These are phyloP conservation scores for Mesocricetus auratus DNA, from an alignment of 2,113 vertebrate species.

Conservation along the genomic window DNA sequence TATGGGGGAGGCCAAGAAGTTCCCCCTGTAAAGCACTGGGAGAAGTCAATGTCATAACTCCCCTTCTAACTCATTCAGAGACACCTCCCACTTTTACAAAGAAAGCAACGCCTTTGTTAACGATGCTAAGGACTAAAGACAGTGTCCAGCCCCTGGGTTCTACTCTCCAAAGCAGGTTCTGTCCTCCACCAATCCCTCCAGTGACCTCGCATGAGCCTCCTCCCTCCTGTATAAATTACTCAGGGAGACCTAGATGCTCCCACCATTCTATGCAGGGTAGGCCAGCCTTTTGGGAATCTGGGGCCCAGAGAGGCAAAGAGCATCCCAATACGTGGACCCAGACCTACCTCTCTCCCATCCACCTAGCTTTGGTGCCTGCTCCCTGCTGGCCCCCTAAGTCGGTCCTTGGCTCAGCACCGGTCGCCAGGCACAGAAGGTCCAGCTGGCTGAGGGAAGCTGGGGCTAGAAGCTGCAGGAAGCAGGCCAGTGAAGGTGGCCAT, in stretches of 20 bases:
- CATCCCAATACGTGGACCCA: not conserved
- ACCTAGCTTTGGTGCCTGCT: not conserved
- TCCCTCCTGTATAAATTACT: not conserved
- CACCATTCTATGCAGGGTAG: not conserved
- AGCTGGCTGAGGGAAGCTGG: not conserved
- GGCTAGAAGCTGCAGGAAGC: slow-evolving; percentile 38
- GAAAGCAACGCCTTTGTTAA: not conserved
- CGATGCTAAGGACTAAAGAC: not conserved
- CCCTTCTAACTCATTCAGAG: slow-evolving; percentile 4
- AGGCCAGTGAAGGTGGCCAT: not conserved
- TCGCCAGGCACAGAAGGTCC: not conserved
- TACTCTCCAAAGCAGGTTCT: not conserved
- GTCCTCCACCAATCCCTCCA: not conserved
- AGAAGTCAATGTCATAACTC: not conserved
- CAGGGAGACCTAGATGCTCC: not conserved
- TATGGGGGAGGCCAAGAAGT: not conserved
- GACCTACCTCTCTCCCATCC: not conserved
- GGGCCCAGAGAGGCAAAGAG: not conserved
- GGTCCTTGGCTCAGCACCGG: not conserved
- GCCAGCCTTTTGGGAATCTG: slow-evolving; percentile 18
- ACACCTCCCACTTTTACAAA: slow-evolving; percentile 29
- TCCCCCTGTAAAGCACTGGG: not conserved
- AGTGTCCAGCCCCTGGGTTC: not conserved
- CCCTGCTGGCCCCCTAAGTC: not conserved
- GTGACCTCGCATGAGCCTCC: not conserved